phyloP scores from a whole-genome alignment of 2,113 vertebrate species.

The Myrmecophaga tridactyla region DNA sequence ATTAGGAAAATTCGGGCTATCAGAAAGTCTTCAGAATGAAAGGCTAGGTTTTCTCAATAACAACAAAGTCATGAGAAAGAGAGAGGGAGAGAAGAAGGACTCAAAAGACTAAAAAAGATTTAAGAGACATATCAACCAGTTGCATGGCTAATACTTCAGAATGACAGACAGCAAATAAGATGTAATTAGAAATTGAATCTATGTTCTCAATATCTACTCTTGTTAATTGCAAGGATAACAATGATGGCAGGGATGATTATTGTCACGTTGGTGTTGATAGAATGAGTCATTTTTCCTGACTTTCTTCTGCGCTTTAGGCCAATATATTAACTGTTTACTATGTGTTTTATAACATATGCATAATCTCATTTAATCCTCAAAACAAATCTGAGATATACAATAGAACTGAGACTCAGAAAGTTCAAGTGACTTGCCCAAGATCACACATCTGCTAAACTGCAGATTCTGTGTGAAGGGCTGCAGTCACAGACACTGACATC shows the following conservation, averaged over 20 bases:
- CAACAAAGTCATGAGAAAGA: not conserved
- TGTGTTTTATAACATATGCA: not conserved
- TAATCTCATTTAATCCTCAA: not conserved
- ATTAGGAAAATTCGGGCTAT: not conserved
- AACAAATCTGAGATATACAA: not conserved
- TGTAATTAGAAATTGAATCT: not conserved
- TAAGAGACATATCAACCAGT: not conserved
- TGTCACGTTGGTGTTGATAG: not conserved
- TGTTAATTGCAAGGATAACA: not conserved
- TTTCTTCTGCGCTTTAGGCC: not conserved
- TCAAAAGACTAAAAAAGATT: not conserved
- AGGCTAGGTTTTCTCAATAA: not conserved
- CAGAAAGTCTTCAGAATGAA: not conserved
- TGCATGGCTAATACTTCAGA: not conserved
- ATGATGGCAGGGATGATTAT: not conserved
- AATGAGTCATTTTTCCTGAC: not conserved
- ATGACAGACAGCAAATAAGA: not conserved
- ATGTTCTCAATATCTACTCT: not conserved
- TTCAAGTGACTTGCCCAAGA: not conserved
- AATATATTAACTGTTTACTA: not conserved
- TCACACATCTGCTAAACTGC: not conserved
- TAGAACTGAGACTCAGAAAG: not conserved
- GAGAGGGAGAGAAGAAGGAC: not conserved
- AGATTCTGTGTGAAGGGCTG: not conserved
- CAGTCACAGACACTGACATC: not conserved